Base-by-base conservation (phyloP, 2,888 invertebrate species). In the Octodonta nipae region DNA sequence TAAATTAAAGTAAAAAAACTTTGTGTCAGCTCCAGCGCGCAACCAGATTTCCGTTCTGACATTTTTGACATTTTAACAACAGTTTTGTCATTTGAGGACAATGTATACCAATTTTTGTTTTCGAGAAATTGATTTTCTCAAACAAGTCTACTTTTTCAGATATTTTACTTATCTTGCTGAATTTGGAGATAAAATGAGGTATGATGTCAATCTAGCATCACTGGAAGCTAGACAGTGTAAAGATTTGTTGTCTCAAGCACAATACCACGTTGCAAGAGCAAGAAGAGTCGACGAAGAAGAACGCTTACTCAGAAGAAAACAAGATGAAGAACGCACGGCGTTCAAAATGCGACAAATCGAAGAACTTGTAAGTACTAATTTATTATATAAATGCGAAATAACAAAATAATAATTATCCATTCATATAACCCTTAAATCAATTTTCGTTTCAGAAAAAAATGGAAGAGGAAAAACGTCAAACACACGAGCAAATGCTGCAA, bases 221-320 rank as follows among this genome's bases (percentile, higher is more conserved):
- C 68, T 75, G 10, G 95, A 95, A 61, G 87, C 89, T 1, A 69
- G 87, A 34, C 84, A 88, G 44, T 96, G 96, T 59, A 87, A 87
- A 50, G 98, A 98, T 73, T 68, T 98, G 51, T 67, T 96, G 35
- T 87, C 88, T 13, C 93, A 95, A 65, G 95, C 95, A 6, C 91
- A 95, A 57, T 92, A 93, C 63, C 93, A 95, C 61, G 91, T 96
- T 33, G 78, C 85, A 1, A 67, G 95, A 50, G 89, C 93, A 26
- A 67, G 87, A 32, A 73, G 86, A 47, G 78, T 92, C 33, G 93
- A 95, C 58, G 91, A 92, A 60, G 92, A 93, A 63, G 95, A 95
- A 55, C 75, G 81, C 49, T 75, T 80, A 48, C 65, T 91, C 36
- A 66, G 89, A 2, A 77, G 81, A 46, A 82, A 89, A 44, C 93